Conservation (phyloP, 2,113 vertebrate species). For the Potamarius usumacintae region DNA sequence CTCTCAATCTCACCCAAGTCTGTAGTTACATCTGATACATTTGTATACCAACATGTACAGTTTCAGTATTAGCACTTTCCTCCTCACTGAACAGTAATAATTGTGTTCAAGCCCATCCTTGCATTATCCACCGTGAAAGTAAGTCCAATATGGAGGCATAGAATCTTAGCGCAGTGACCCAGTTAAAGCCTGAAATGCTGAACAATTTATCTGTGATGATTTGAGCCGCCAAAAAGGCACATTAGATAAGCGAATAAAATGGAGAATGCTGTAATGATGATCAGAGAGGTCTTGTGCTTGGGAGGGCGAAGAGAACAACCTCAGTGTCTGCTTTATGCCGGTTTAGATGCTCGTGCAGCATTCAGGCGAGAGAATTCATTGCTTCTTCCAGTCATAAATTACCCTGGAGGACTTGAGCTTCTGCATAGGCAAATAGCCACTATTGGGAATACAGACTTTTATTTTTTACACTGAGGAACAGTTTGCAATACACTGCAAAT, state of each 20-base stretch:
- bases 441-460: slow-evolving; percentile 65
- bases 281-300: slow-evolving; percentile 47
- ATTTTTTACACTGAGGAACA: slow-evolving; percentile 59
- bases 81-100: slow-evolving; percentile 29
- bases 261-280: slow-evolving; percentile 46
- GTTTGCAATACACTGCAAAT: slow-evolving; percentile 62
- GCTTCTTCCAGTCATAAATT: slow-evolving; percentile 65
- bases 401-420: slow-evolving; percentile 62
- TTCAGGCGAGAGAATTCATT: slow-evolving; percentile 38
- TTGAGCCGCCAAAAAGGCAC: slow-evolving; percentile 41
- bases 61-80: not conserved
- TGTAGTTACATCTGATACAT: not conserved
- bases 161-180: slow-evolving; percentile 57
- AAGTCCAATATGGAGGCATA: slow-evolving; percentile 34
- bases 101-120: slow-evolving; percentile 57
- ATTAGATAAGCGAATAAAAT: slow-evolving; percentile 46
- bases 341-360: slow-evolving; percentile 42
- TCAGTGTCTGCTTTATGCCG: slow-evolving; percentile 39
- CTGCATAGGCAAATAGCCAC: slow-evolving; percentile 67
- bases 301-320: slow-evolving; percentile 35
- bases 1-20: not conserved
- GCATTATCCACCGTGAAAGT: slow-evolving; percentile 52
- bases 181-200: slow-evolving; percentile 25
- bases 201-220: slow-evolving; percentile 45
- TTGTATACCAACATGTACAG: not conserved